Conservation (phyloP, 2,113 vertebrate genomes). For the Laticauda colubrina region DNA sequence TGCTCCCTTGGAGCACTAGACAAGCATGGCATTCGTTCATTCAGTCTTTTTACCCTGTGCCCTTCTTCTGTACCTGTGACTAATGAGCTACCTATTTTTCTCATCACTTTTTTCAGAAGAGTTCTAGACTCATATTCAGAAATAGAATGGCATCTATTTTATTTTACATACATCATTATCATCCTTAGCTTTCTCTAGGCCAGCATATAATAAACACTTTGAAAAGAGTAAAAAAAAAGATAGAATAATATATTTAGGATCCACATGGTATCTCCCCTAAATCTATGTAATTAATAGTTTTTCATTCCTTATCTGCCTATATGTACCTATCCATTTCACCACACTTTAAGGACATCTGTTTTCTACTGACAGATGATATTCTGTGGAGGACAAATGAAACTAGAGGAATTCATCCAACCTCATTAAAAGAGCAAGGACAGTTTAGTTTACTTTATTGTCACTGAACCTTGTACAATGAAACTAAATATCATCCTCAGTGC, state of each 20-base stretch:
- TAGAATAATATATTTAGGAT: no score
- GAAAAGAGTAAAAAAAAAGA: no score
- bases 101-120: neutral
- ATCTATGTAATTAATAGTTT: no score
- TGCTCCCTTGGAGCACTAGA: neutral
- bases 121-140: neutral
- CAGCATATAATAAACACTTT: no score
- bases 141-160: neutral
- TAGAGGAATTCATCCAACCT: neutral
- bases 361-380: neutral
- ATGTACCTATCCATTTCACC: neutral
- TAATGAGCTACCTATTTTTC: neutral
- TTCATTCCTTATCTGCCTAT: neutral
- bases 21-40: neutral
- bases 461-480: no score
- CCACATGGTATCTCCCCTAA: no score
- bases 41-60: neutral
- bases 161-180: no score
- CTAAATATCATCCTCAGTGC: no score
- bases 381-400: neutral
- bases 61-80: neutral
- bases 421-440: neutral
- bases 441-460: no score
- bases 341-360: neutral
- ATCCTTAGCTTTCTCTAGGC: no score